These are phyloP conservation scores for Drosophila hydei DNA, from an alignment of 1,140 invertebrate species.

Conservation along the genomic window DNA sequence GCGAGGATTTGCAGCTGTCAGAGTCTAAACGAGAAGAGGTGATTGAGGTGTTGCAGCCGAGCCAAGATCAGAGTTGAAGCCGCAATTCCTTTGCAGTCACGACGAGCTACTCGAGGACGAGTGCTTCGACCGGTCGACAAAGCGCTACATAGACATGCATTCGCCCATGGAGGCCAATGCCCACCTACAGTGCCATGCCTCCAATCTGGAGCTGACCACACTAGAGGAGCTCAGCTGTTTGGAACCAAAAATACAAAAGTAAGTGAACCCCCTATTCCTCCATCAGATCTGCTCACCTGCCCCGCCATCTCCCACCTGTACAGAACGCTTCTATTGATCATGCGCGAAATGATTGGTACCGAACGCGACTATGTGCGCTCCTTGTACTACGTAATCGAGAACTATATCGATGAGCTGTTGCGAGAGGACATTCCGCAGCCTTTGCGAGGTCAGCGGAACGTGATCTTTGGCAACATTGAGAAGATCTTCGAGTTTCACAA, in stretches of 20 bases:
- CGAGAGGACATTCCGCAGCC: conserved; percentile 93
- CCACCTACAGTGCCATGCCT: conserved; percentile 87
- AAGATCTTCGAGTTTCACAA: conserved; percentile 94
- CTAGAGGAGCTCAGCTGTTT: conserved; percentile 84
- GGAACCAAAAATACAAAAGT: conserved; percentile 87
- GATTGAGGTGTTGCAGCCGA: conserved; percentile 21
- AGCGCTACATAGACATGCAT: conserved; percentile 79
- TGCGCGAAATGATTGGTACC: conserved; percentile 94
- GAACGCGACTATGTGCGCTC: conserved; percentile 94
- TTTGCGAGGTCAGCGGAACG: conserved; percentile 90
- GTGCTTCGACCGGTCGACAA: conserved; percentile 73
- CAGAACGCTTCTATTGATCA: conserved; percentile 92
- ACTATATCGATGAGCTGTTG: conserved; percentile 93
- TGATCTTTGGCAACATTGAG: conserved; percentile 94
- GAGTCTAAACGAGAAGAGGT: conserved; percentile 83
- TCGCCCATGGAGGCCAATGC: conserved; percentile 88
- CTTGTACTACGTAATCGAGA: conserved; percentile 93
- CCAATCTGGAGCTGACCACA: conserved; percentile 85
- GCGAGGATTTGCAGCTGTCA: conserved; percentile 80
- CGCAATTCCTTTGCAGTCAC: conserved; percentile 43
- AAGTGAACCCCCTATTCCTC: too few species aligned
- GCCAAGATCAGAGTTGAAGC: not conserved
- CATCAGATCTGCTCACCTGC: too few species aligned
- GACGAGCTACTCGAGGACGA: conserved; percentile 82
- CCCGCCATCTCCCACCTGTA: conserved; percentile 6